Conservation (phyloP, 2,797 vertebrate species). For the Simalia tracyae region DNA sequence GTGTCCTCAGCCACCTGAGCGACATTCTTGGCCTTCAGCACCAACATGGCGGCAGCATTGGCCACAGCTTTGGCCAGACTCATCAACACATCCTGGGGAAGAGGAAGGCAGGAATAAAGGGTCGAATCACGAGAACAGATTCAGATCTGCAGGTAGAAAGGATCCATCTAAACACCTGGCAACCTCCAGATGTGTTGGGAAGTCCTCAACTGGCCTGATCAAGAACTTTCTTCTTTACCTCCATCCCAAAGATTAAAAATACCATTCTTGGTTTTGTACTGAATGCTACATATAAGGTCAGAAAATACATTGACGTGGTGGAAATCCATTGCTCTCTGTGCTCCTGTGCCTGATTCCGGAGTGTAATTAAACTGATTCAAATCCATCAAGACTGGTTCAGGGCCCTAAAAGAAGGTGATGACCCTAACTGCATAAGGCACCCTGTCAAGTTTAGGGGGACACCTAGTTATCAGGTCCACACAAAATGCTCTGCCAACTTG, state of each 20-base stretch:
- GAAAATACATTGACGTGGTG: not conserved
- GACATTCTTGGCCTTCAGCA: slow-evolving; percentile 97
- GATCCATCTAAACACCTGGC: too few species aligned
- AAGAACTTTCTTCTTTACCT: not conserved
- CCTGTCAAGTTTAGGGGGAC: too few species aligned
- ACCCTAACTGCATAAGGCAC: too few species aligned
- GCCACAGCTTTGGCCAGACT: slow-evolving; percentile 98
- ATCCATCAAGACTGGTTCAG: too few species aligned
- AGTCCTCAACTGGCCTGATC: too few species aligned
- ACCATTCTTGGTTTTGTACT: not conserved
- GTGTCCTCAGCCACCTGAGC: slow-evolving; percentile 95
- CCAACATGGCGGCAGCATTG: slow-evolving; percentile 97
- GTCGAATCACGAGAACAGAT: not conserved
- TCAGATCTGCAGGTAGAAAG: not conserved
- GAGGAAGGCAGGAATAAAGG: not conserved
- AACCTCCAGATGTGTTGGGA: too few species aligned
- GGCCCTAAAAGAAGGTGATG: too few species aligned
- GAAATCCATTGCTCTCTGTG: too few species aligned
- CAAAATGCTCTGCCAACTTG: too few species aligned
- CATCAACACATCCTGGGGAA: slow-evolving; percentile 92
- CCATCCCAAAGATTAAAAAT: not conserved
- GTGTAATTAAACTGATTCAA: too few species aligned
- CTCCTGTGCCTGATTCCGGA: too few species aligned
- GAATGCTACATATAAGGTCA: not conserved
- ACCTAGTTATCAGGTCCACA: too few species aligned